Percentiles rank a stretch among this genome's conserved stretches.
Conservation (phyloP, 2,888 invertebrate species). For the Parthenolecanium corni region DNA sequence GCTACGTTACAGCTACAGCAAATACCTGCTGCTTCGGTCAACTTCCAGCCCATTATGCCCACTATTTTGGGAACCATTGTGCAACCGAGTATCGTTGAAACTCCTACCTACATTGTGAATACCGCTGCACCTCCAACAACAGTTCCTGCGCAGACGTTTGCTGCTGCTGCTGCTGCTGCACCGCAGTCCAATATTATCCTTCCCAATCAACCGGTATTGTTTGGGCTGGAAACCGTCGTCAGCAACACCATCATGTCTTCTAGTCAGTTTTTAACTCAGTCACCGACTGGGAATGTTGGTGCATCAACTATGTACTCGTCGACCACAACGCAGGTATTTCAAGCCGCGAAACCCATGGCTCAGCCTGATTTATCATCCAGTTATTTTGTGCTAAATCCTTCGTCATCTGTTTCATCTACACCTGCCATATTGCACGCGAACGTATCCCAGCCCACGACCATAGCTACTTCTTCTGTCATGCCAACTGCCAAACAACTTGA, state of each 20-base stretch:
- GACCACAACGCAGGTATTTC: constrained; percentile 71
- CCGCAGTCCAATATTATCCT: constrained; percentile 40
- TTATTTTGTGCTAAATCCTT: constrained; percentile 33
- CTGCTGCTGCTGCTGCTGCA: constrained; percentile 52
- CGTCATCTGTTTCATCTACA: neutral
- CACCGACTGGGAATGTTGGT: constrained; percentile 46
- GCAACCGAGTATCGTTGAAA: constrained; percentile 47
- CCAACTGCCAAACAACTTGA: neutral
- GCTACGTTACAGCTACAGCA: neutral
- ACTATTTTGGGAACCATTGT: constrained; percentile 45
- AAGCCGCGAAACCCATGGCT: constrained; percentile 59
- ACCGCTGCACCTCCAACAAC: constrained; percentile 37
- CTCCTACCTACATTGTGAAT: constrained; percentile 32
- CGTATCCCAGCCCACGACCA: too few species aligned
- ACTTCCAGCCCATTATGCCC: constrained; percentile 36
- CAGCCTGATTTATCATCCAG: constrained; percentile 26
- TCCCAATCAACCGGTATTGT: constrained; percentile 59
- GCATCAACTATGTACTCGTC: constrained; percentile 67
- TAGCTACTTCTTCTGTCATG: too few species aligned
- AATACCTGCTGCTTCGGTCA: neutral
- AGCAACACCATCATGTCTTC: constrained; percentile 77
- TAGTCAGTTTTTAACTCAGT: constrained; percentile 63
- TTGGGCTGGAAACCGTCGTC: constrained; percentile 73
- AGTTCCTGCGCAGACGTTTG: constrained; percentile 32
- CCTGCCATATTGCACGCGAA: too few species aligned